Conservation (phyloP, 2,797 vertebrate species). For the Crocodylus rhombifer region DNA sequence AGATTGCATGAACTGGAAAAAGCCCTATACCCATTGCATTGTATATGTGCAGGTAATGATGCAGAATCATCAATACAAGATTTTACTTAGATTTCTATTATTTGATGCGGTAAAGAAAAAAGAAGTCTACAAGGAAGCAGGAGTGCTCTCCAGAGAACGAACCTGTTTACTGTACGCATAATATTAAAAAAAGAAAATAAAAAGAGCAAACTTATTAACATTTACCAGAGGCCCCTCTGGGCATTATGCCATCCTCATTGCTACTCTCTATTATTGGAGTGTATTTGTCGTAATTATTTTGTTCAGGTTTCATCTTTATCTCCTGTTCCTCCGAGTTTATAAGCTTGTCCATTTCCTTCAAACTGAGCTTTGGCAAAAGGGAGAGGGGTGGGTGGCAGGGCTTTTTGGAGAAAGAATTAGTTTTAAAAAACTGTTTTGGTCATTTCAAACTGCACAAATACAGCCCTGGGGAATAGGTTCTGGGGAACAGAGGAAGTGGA, state of each 20-base stretch:
- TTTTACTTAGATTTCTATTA: background rate
- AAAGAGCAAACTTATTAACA: background rate
- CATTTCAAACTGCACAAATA: slow-evolving; percentile 68
- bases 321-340: slow-evolving; percentile 8
- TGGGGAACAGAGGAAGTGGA: slow-evolving; percentile 55
- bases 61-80: background rate
- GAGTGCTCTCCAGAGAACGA: background rate
- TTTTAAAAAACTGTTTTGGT: slow-evolving; percentile 12
- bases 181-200: background rate
- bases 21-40: background rate
- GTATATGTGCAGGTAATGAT: background rate
- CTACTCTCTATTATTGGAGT: background rate
- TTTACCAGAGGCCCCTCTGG: slow-evolving; percentile 1
- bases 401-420: slow-evolving; percentile 52
- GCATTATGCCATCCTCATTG: background rate
- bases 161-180: background rate
- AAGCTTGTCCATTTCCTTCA: slow-evolving; percentile 55
- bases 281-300: background rate
- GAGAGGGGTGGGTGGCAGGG: slow-evolving; percentile 34
- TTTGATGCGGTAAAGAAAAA: background rate
- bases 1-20: background rate
- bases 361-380: slow-evolving; percentile 54
- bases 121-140: background rate
- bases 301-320: slow-evolving; percentile 49
- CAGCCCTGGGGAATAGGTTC: slow-evolving; percentile 63